Evolutionary conservation across 2,113 vertebrate species (phyloP).

Genomic region (Hyla sarda): DNA sequence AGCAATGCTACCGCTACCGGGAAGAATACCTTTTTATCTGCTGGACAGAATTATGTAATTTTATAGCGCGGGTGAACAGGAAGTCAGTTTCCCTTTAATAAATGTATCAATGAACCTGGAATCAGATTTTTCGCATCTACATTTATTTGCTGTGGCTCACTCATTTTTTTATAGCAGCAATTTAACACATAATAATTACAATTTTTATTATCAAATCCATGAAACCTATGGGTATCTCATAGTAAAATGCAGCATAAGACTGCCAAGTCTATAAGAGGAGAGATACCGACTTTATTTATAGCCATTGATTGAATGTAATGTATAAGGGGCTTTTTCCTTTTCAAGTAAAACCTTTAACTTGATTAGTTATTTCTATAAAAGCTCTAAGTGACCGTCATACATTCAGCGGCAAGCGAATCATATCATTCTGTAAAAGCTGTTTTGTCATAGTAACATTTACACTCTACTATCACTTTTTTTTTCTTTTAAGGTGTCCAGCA

Average conservation of each 20-base stretch:
- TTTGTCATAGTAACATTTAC: background rate
- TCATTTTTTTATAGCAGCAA: too few relatives aligned
- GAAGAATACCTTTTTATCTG: too few relatives aligned
- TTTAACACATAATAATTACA: background rate
- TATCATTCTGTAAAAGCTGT: background rate
- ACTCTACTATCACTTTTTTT: background rate
- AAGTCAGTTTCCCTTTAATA: too few relatives aligned
- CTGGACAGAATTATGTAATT: too few relatives aligned
- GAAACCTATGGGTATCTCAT: too few relatives aligned
- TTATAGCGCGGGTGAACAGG: too few relatives aligned
- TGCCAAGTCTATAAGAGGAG: background rate
- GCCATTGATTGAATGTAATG: background rate
- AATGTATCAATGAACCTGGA: too few relatives aligned
- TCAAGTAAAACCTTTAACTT: slow-evolving; percentile 12
- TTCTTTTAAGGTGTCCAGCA: background rate
- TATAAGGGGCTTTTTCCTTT: slow-evolving; percentile 8
- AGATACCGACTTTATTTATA: background rate
- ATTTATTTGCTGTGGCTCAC: too few relatives aligned
- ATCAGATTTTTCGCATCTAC: too few relatives aligned
- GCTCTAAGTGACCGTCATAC: background rate
- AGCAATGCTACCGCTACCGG: too few relatives aligned
- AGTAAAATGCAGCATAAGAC: background rate
- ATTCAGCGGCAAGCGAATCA: background rate
- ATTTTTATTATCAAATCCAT: too few relatives aligned
- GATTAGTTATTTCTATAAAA: slow-evolving; percentile 7